Evolutionary conservation across 2,888 invertebrate species (phyloP).

Genomic region (Microchrysa polita): DNA sequence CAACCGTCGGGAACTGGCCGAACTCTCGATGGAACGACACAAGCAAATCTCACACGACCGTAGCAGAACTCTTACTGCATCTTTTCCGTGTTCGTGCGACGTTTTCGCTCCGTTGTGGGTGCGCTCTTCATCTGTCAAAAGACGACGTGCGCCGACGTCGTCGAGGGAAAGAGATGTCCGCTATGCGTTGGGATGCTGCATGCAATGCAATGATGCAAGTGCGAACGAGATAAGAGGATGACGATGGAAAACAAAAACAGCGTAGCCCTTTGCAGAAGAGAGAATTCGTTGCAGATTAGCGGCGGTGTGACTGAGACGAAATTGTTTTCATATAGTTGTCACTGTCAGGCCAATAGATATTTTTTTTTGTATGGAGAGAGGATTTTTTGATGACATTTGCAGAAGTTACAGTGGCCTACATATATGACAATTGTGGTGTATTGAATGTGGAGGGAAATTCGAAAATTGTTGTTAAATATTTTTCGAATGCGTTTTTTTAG

Average conservation of each 20-base stretch:
- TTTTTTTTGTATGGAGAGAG: too few species aligned
- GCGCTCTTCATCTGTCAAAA: background rate
- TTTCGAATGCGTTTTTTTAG: too few species aligned
- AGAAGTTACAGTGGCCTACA: too few species aligned
- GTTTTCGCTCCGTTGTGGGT: constrained; percentile 21
- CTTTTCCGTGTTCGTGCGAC: constrained; percentile 22
- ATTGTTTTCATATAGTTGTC: background rate
- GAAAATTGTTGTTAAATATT: too few species aligned
- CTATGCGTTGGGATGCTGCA: background rate
- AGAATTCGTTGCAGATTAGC: background rate
- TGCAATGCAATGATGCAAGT: background rate
- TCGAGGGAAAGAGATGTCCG: background rate
- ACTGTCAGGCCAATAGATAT: background rate
- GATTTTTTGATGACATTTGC: too few species aligned
- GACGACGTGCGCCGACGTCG: constrained; percentile 22
- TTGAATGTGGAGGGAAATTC: too few species aligned
- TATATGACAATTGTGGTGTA: too few species aligned
- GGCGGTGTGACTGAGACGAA: background rate
- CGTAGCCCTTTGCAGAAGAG: constrained; percentile 29
- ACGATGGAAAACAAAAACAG: constrained; percentile 18
- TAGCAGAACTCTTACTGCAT: constrained; percentile 35
- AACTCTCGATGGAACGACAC: background rate
- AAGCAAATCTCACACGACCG: constrained; percentile 20
- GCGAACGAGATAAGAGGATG: background rate
- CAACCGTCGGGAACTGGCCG: constrained; percentile 12